Percentiles rank a stretch among this genome's conserved stretches.
Evolutionary conservation across 2,888 invertebrate species (phyloP).

Genomic region (Stenoptilia bipunctidactyla): DNA sequence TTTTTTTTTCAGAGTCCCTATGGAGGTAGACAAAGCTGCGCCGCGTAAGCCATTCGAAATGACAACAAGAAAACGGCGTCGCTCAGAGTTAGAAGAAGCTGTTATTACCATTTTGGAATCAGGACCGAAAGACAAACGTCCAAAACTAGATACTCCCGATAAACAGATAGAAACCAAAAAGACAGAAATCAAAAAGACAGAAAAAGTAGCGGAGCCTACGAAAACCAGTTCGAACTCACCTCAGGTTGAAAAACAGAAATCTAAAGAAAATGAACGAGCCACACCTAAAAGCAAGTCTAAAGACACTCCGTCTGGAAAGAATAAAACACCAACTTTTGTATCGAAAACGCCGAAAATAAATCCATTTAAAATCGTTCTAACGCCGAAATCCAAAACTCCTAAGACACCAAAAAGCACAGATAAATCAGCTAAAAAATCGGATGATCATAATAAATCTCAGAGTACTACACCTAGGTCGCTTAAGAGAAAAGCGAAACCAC

Average conservation of each 20-base stretch:
- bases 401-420: constrained; percentile 10
- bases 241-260: constrained; percentile 23
- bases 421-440: constrained; percentile 15
- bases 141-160: constrained; percentile 20
- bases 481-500: constrained; percentile 14
- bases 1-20: constrained; percentile 4
- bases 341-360: constrained; percentile 10
- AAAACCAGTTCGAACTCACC: no score
- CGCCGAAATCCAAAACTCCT: neutral
- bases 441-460: constrained; percentile 18
- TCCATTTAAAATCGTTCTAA: neutral
- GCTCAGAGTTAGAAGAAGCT: constrained; percentile 42
- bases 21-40: constrained; percentile 22
- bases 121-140: constrained; percentile 28
- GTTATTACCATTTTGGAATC: constrained; percentile 33
- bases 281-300: constrained; percentile 4
- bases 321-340: neutral
- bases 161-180: constrained; percentile 15
- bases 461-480: constrained; percentile 15
- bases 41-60: neutral
- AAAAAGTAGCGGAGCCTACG: constrained; percentile 9
- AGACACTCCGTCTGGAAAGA: constrained; percentile 8
- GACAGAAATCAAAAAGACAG: constrained; percentile 19
- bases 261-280: constrained; percentile 16
- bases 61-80: constrained; percentile 45